Evolutionary conservation across 2,797 vertebrate species (phyloP), one percentile per base, ranked within the genome.

Genomic region (Hephaestus fuliginosus): DNA sequence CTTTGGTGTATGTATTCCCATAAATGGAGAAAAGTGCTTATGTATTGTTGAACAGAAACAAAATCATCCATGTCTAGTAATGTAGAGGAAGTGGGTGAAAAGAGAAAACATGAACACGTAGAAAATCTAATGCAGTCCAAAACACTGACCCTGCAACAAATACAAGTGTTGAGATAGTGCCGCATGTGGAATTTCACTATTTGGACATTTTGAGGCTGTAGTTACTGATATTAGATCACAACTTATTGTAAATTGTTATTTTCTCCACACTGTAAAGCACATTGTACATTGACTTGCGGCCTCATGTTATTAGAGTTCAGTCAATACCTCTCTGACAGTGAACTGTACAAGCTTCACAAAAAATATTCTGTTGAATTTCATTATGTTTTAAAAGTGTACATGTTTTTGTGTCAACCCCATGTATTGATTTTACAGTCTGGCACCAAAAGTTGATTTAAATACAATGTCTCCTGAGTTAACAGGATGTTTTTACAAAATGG

Each of bases 401-500:
- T 61, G 60, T 65, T 76, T 67, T 75, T 65, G 6, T 70, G 57
- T 76, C 25, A 46, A 18, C 49, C 39, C 28, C 46, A 9, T 13
- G 39, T 56, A 3, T 39, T 39, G 6, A 61, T 70, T 81, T 77
- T 30, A 65, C 41, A 79, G 30, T 60, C 39, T 55, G 60, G 70
- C 64, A 82, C 41, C 17, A 74, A 78, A 56, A 43, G 25, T 60
- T 1, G 3, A 49, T 76, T 56, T n/a, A 36, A 73, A 69, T 48
- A 49, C 63, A 70, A 77, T 28, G 25, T 70, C 20, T 77, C 46
- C 43, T 36, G 57, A 74, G 46, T 77, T 73, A 73, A 75, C 70
- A 86, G 74, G 82, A 82, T 70, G 60, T 80, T 88, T 87, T 83
- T 60, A 85, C 56, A 80, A 88, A 85, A 83, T 84, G 84, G 72